Conservation (phyloP, 2,797 vertebrate genomes). For the Anas bernieri region DNA sequence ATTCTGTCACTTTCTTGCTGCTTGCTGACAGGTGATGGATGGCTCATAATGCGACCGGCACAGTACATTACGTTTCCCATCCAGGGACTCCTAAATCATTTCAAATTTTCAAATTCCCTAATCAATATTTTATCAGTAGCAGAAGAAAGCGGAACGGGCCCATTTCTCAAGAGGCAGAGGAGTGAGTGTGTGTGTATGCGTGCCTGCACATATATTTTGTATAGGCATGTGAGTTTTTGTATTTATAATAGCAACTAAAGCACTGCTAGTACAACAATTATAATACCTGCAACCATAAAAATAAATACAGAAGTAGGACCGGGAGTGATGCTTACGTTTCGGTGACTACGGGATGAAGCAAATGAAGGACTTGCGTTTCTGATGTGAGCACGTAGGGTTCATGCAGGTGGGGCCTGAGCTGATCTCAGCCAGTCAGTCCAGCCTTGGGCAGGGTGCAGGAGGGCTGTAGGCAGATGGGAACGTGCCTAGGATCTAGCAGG, state of each 20-base stretch:
- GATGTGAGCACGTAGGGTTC: neutral
- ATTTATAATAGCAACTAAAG: neutral
- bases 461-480: neutral
- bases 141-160: conserved; percentile 69
- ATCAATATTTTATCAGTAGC: conserved; percentile 83
- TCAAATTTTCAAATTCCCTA: conserved; percentile 82
- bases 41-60: conserved; percentile 75
- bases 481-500: neutral
- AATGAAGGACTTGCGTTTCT: neutral
- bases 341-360: neutral
- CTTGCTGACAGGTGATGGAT: conserved; percentile 82
- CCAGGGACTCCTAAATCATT: conserved; percentile 83
- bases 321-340: neutral
- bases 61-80: conserved; percentile 78
- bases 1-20: conserved; percentile 81
- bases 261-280: neutral
- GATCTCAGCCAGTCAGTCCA: rapidly evolving
- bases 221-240: neutral
- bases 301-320: neutral
- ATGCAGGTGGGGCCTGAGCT: neutral
- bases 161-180: conserved; percentile 56
- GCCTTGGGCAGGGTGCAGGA: neutral
- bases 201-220: neutral
- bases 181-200: neutral
- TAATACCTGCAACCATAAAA: neutral